Evolutionary conservation across 2,888 invertebrate species (phyloP), one percentile per base, ranked within the genome.

Genomic region (Morpho deidamia): DNA sequence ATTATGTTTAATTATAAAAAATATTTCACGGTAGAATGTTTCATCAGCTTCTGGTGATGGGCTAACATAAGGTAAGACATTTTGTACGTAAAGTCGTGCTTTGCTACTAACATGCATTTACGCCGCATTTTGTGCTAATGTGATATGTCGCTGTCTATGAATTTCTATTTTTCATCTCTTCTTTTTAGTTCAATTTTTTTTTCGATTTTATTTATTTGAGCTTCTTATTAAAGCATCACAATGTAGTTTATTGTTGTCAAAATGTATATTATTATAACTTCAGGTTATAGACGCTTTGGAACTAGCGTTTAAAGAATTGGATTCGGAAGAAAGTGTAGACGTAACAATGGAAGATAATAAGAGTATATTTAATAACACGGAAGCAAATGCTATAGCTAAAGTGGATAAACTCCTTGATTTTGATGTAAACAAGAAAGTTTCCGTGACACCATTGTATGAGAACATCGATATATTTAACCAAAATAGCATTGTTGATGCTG

Each of bases 201-300:
- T 45, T 60, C 51, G 49, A 54, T 49, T 47, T 58, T 1, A 41
- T 51, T 44, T 45, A 45, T 51, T 51, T 42, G 34, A 44, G 38
- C 41, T 62, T 44, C 45, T 39, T 56, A 12, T 55, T 52, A 10
- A 54, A 41, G 9, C 40, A 56, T 55, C 14, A 44, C 34, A 48
- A 35, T 40, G 8, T 60, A 51, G 44, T 51, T 12, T 42, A 35
- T 7, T 40, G 4, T 47, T 34, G 23, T 8, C 12, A 46, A 11
- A 39, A 40, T 54, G 32, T 50, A 11, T 44, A 57, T 43, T 56
- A 65, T 62, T 67, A 8, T 11, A 41, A 52, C 68, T 74, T 39
- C 83, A 92, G 92, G 92, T 92, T 56, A 83, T 92, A 73, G 92
- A 92, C 78, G 92, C 92, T 64, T 79, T 92, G 72, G 92, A 92